Percentiles rank a stretch among this genome's conserved stretches.
These are phyloP conservation scores for Carabus problematicus DNA, from an alignment of 2,888 invertebrate genomes.

Conservation along the genomic window DNA sequence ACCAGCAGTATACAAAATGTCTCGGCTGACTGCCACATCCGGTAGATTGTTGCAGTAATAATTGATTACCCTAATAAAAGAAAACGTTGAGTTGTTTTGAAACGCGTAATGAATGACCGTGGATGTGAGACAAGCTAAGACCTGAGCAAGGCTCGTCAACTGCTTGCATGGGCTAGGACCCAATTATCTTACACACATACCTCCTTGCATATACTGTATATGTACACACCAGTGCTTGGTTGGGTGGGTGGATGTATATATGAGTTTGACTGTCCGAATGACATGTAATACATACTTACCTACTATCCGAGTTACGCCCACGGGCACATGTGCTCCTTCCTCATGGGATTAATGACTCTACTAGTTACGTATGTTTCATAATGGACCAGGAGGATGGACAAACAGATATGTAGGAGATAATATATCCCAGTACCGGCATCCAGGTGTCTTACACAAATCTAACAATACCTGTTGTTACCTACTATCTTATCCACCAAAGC, in stretches of 20 bases:
- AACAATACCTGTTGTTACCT: too few relatives aligned
- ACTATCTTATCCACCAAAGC: too few relatives aligned
- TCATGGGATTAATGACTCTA: too few relatives aligned
- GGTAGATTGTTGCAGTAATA: slow-evolving; percentile 32
- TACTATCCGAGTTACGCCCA: too few relatives aligned
- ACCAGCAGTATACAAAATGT: slow-evolving; percentile 29
- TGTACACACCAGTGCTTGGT: neutral
- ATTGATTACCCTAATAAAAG: slow-evolving; percentile 32
- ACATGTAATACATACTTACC: slow-evolving; percentile 31
- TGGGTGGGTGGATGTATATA: slow-evolving; percentile 27
- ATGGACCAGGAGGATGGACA: too few relatives aligned
- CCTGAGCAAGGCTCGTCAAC: neutral
- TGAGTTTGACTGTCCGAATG: slow-evolving; percentile 10
- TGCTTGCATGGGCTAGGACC: slow-evolving; percentile 2
- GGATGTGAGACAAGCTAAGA: neutral
- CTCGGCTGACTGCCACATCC: slow-evolving; percentile 26
- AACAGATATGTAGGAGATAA: too few relatives aligned
- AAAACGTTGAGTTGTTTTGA: slow-evolving; percentile 30
- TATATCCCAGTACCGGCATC: too few relatives aligned
- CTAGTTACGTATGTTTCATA: too few relatives aligned
- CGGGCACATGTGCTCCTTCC: too few relatives aligned
- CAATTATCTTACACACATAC: too few relatives aligned
- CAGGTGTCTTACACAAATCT: too few relatives aligned
- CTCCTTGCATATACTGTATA: slow-evolving; percentile 5
- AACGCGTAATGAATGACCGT: slow-evolving; percentile 27